Evolutionary conservation across 1,140 invertebrate genomes (phyloP), one percentile per base, ranked within the genome.

Genomic region (Heliconius nattereri): DNA sequence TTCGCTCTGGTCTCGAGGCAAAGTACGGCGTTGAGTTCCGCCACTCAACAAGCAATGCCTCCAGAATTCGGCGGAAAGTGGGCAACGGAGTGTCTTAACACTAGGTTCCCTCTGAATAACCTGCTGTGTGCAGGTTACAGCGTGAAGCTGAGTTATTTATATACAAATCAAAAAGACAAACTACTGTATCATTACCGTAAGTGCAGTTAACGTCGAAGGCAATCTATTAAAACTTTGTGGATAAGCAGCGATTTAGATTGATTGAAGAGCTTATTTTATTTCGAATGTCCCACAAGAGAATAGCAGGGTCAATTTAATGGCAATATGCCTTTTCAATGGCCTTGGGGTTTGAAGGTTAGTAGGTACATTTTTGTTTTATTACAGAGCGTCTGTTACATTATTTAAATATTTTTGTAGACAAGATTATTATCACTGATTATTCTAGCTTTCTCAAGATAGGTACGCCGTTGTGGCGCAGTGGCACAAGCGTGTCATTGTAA

Each of bases 161-260:
- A n/a, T n/a, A n/a, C n/a, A n/a, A n/a, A n/a, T 66, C 9, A 29
- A 3, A 66, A 23, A 29, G 23, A 66, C 29, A 29, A 66, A 66
- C 9, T 66, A 23, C 60, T 29, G 26, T 66, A 29, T 66, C 82
- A 92, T 92, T 90, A 91, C 80, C 83, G 78, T 91, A 87, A 92
- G 91, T 90, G 89, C 86, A 85, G 81, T 78, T 77, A 81, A 81
- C 86, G 87, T 90, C 85, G 85, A 89, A 86, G 85, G 82, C 87
- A 92, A 93, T 93, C 87, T 93, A 92, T 90, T 92, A 92, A 90
- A 90, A 90, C 84, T 89, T 88, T 83, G 84, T 84, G 85, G 86
- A 86, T 87, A 85, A 85, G 72, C 81, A 83, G 81, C 78, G 83
- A 81, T 81, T 85, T 78, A 85, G 83, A 90, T 91, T 89, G 90